Percentiles rank a stretch among this genome's conserved stretches.
phyloP scores from a whole-genome alignment of 2,888 invertebrate genomes.

The Notodonta dromedarius region DNA sequence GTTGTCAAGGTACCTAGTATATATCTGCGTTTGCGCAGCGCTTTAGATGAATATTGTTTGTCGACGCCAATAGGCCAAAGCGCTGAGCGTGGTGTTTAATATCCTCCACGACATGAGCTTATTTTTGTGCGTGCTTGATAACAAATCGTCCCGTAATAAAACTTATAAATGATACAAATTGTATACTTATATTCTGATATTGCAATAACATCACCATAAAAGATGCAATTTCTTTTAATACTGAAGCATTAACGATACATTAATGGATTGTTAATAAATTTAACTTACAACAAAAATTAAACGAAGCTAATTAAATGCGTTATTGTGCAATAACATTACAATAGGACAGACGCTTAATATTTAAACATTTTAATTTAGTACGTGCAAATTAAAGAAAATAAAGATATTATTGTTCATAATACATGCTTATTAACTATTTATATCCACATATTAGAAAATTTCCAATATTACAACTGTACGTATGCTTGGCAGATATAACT shows the following conservation, averaged over 20 bases:
- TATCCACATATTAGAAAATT: background rate
- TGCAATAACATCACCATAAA: background rate
- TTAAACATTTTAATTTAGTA: background rate
- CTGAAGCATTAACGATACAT: constrained; percentile 16
- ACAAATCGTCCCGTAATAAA: background rate
- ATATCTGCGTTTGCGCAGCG: too few relatives aligned
- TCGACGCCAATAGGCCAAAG: too few relatives aligned
- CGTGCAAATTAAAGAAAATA: background rate
- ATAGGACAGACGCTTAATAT: constrained; percentile 20
- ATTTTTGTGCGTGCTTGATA: background rate
- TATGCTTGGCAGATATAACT: too few relatives aligned
- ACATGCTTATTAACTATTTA: background rate
- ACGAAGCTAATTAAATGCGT: constrained; percentile 35
- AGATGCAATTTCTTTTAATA: constrained; percentile 18
- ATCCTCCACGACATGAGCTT: too few relatives aligned
- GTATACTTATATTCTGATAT: background rate
- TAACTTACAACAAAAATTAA: constrained; percentile 16
- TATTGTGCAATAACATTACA: constrained; percentile 25
- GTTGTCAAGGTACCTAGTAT: too few relatives aligned
- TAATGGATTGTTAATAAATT: constrained; percentile 10
- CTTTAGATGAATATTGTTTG: too few relatives aligned
- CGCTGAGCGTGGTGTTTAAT: too few relatives aligned
- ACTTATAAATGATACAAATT: background rate
- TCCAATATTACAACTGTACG: constrained; percentile 7
- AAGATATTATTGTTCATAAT: too few relatives aligned